These are phyloP conservation scores for Ephydatia muelleri DNA, from an alignment of 37 sponge, comb jelly and placozoan genomes.

Conservation along the genomic window DNA sequence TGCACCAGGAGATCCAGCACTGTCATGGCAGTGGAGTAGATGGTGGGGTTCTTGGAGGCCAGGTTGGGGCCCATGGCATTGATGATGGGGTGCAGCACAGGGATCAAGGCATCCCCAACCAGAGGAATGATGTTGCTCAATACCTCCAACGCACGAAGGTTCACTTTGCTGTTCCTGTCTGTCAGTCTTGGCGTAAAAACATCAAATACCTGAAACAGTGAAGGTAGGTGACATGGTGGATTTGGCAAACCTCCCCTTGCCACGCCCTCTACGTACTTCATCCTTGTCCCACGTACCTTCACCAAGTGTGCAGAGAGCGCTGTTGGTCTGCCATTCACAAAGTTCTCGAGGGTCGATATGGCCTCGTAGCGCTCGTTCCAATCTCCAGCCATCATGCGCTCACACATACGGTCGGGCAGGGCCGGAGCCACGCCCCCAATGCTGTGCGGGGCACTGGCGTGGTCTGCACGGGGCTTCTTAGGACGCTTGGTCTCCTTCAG, in stretches of 20 bases:
- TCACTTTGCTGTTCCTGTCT: slow-evolving; percentile 90
- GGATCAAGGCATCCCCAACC: slow-evolving; percentile 56
- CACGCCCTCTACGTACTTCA: not conserved
- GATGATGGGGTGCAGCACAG: slow-evolving; percentile 50
- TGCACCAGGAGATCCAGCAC: slow-evolving; percentile 65
- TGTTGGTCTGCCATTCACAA: slow-evolving; percentile 20
- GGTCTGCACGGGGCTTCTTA: not conserved
- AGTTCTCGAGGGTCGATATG: slow-evolving; percentile 48
- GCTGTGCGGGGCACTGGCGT: not conserved
- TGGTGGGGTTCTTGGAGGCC: slow-evolving; percentile 71
- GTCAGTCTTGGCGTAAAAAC: slow-evolving; percentile 71
- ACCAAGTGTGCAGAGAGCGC: slow-evolving; percentile 29
- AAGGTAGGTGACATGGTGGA: not conserved
- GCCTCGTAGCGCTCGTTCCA: slow-evolving; percentile 78
- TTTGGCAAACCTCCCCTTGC: not conserved
- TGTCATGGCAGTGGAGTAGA: slow-evolving; percentile 52
- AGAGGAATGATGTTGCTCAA: slow-evolving; percentile 73
- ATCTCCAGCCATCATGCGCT: slow-evolving; percentile 48
- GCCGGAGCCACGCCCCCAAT: not conserved
- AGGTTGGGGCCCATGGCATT: slow-evolving; percentile 67
- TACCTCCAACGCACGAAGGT: slow-evolving; percentile 72
- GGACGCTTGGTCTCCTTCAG: not conserved
- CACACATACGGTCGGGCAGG: slow-evolving; percentile 44
- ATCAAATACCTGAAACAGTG: slow-evolving; percentile 72
- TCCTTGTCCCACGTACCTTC: slow-evolving; percentile 27